Evolutionary conservation across 2,888 invertebrate species (phyloP), one percentile per base, ranked within the genome.

Genomic region (Drosophila siamana): DNA sequence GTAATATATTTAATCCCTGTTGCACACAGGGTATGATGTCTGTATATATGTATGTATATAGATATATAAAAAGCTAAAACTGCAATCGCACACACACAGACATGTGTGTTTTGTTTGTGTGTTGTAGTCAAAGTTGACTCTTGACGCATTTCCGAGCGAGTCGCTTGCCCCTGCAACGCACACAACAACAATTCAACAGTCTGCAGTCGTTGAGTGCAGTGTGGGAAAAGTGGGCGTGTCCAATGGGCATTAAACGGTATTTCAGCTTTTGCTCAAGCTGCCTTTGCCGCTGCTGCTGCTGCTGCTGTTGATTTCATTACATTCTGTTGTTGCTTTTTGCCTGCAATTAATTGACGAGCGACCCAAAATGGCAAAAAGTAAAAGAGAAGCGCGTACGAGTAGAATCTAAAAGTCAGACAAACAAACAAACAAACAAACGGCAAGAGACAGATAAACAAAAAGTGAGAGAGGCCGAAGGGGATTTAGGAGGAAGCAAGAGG

Each of bases 181-280:
- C n/a, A 26, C 26, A 26, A 26, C 26, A 7, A 26, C 26, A 26
- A 4, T 13, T 22, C 38, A 15, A 26, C 51, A 7, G 36, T 40
- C 26, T 26, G 6, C 6, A 26, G 38, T 6, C 19, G 19, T 19
- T 3, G 19, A 19, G 19, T 41, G 41, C 54, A 55, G 84, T 84
- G 83, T 84, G 83, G 83, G 83, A 84, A 86, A 84, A 84, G 77
- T 81, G 70, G 83, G 83, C 83, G 83, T 86, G 83, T 56, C 80
- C 84, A 69, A 65, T 86, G 86, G 73, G 79, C 86, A 83, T 81
- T 83, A 86, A 83, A 83, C 83, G 86, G 83, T 86, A 84, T 83
- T 75, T 69, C 84, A 81, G 69, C 79, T 86, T 79, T 75, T 46
- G 83, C 86, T 83, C 55, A 86, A 83, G 84, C 78, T 77, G 74